These are phyloP conservation scores for Cataglyphis cursor DNA, from an alignment of 2,888 invertebrate species.

Conservation along the genomic window DNA sequence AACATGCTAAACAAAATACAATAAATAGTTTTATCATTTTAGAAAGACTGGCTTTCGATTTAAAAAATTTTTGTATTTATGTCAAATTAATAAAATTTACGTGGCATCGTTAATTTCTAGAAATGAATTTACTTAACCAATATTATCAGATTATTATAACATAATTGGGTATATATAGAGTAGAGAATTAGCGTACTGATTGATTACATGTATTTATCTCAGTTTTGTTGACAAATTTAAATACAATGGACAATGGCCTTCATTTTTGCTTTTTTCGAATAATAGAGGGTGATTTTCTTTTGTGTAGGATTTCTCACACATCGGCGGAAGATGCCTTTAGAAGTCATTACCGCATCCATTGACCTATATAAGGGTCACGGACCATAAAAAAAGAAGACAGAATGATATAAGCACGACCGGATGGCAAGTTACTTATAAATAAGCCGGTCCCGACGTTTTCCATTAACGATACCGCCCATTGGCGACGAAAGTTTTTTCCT, in stretches of 20 bases:
- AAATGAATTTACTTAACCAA: background rate
- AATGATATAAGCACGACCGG: slow-evolving; percentile 8
- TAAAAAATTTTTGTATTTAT: background rate
- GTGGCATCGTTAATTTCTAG: background rate
- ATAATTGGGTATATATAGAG: too few species aligned
- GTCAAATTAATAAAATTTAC: background rate
- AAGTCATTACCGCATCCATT: slow-evolving; percentile 70
- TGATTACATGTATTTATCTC: slow-evolving; percentile 21
- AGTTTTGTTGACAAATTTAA: slow-evolving; percentile 34
- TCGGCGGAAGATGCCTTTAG: slow-evolving; percentile 66
- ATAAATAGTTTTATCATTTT: background rate
- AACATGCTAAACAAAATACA: background rate
- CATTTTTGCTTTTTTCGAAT: slow-evolving; percentile 56
- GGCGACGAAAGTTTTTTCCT: slow-evolving; percentile 10
- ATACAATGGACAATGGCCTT: slow-evolving; percentile 42
- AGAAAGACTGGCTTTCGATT: background rate
- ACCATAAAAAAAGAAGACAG: slow-evolving; percentile 45
- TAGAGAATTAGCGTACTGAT: background rate
- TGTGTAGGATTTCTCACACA: slow-evolving; percentile 62
- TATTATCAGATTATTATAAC: background rate
- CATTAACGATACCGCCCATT: slow-evolving; percentile 54
- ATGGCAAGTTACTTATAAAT: slow-evolving; percentile 66
- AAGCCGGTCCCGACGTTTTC: slow-evolving; percentile 60
- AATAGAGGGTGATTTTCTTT: slow-evolving; percentile 52
- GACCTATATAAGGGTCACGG: slow-evolving; percentile 69